phyloP scores from a whole-genome alignment of 2,797 vertebrate genomes.

The Jordanella pulchra region DNA sequence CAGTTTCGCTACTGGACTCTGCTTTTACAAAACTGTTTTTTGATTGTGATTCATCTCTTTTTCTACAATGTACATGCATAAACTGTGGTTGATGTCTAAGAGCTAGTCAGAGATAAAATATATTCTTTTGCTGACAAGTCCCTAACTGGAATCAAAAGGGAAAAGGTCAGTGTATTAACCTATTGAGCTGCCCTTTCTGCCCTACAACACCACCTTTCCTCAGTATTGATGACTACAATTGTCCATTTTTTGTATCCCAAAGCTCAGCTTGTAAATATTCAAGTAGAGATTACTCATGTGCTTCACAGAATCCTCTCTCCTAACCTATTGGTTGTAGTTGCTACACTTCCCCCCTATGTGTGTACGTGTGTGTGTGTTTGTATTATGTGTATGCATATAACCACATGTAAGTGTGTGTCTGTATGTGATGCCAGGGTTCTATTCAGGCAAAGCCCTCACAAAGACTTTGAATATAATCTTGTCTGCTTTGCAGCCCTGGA shows the following conservation, averaged over 20 bases:
- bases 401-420: constrained; percentile 27
- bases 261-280: constrained; percentile 80
- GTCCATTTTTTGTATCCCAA: constrained; percentile 76
- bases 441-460: constrained; percentile 82
- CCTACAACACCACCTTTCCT: constrained; percentile 64
- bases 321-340: constrained; percentile 80
- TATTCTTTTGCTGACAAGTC: constrained; percentile 82
- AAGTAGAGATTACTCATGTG: constrained; percentile 76
- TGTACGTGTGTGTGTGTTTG: constrained; percentile 26
- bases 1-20: background rate
- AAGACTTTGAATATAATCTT: constrained; percentile 87
- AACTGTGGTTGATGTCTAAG: constrained; percentile 41
- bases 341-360: constrained; percentile 48
- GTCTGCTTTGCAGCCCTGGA: constrained; percentile 83
- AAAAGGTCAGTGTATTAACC: constrained; percentile 87
- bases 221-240: constrained; percentile 83
- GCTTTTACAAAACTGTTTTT: constrained; percentile 32
- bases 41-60: constrained; percentile 39
- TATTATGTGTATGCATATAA: constrained; percentile 13
- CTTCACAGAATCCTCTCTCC: constrained; percentile 75
- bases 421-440: constrained; percentile 68
- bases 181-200: constrained; percentile 80
- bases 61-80: constrained; percentile 41
- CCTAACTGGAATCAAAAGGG: constrained; percentile 83
- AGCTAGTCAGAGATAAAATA: constrained; percentile 72